These are phyloP conservation scores for Sporophila hypoxantha DNA, from an alignment of 2,113 vertebrate species.

Conservation along the genomic window DNA sequence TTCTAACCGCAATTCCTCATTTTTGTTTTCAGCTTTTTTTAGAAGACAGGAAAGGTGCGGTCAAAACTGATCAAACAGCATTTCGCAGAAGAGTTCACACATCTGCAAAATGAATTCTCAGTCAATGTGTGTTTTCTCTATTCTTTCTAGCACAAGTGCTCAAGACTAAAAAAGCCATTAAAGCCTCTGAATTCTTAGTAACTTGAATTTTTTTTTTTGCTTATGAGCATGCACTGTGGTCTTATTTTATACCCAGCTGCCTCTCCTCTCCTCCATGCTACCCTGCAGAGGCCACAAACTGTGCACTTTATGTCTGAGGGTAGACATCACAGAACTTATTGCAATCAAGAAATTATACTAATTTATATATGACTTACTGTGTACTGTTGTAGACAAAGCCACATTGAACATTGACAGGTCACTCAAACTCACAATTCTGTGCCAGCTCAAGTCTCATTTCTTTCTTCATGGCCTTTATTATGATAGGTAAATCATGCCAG, in stretches of 20 bases:
- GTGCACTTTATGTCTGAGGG: neutral
- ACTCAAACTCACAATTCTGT: neutral
- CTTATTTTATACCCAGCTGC: neutral
- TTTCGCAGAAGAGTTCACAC: neutral
- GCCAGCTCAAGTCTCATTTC: neutral
- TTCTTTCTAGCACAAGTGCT: neutral
- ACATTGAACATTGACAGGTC: neutral
- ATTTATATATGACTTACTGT: neutral
- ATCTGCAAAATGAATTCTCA: conserved; percentile 35
- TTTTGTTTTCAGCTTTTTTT: conserved; percentile 52
- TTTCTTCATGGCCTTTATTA: neutral
- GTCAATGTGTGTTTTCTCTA: conserved; percentile 1
- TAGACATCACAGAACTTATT: neutral
- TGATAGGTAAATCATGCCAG: neutral
- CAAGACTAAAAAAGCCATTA: neutral
- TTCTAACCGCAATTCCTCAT: neutral
- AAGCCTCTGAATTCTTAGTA: neutral
- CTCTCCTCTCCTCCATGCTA: neutral
- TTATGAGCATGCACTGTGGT: neutral
- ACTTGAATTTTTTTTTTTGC: neutral
- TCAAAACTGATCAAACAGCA: conserved; percentile 37
- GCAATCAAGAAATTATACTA: neutral
- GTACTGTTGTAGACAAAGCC: neutral
- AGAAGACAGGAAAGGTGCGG: conserved; percentile 55
- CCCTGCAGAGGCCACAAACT: neutral